These are phyloP conservation scores for Agrochola lota DNA, from an alignment of 2,888 invertebrate species.

Conservation along the genomic window DNA sequence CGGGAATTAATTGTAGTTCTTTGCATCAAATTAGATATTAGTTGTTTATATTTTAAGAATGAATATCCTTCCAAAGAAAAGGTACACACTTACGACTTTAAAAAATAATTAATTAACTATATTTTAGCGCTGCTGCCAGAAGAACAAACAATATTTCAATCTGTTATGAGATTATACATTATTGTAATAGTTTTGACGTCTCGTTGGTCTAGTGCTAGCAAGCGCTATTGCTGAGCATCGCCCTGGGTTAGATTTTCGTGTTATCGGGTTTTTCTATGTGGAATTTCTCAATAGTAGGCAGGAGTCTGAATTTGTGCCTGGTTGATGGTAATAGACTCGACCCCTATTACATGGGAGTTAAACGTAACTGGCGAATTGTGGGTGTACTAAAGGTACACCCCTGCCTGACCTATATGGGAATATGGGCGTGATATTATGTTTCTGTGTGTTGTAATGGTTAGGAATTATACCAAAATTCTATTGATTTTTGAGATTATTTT, in stretches of 20 bases:
- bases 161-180: background rate
- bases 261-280: background rate
- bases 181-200: background rate
- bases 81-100: constrained; percentile 74
- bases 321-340: no score
- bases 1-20: background rate
- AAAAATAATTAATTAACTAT: no score
- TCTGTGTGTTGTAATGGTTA: background rate
- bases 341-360: no score
- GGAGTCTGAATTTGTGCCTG: no score
- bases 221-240: background rate
- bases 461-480: background rate
- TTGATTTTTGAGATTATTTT: background rate
- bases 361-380: no score
- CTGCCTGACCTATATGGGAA: background rate
- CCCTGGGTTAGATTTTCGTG: background rate
- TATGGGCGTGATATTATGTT: background rate
- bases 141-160: no score
- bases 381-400: background rate
- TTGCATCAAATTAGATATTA: background rate
- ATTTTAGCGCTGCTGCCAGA: background rate
- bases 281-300: background rate
- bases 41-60: constrained; percentile 74
- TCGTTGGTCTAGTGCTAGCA: background rate
- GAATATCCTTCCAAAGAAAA: constrained; percentile 94